Evolutionary conservation across 2,113 vertebrate species (phyloP), one percentile per base, ranked within the genome.

Genomic region (Oryzias celebensis): DNA sequence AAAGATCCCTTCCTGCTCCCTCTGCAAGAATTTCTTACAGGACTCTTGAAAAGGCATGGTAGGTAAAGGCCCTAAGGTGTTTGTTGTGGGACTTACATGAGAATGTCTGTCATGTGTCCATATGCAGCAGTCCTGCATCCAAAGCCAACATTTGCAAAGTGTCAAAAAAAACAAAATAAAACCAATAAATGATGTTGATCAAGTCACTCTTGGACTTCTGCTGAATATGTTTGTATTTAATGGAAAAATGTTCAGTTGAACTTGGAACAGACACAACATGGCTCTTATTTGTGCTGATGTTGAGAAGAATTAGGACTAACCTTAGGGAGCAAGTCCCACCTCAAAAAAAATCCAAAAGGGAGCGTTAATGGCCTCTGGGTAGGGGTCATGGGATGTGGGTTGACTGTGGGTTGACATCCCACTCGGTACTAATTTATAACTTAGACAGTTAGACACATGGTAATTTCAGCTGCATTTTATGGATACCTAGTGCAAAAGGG

Each of bases 1-100:
- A 88, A 87, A 90, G 85, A 78, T 78, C 58, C 63, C 48, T 80
- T 85, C 86, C 73, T 83, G 81, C 77, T 79, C 62, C 62, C 67
- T 76, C 62, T 22, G 75, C 82, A 78, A 77, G 78, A 78, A 81
- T 64, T 43, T 67, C 71, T 81, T 75, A 77, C 69, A 73, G 65
- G 72, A 71, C 55, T 14, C 80, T 87, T n/a, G 23, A 84, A 85
- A 88, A 84, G 58, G 83, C 62, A 52, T 31, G 41, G 62, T 45
- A 54, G 79, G 71, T 70, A 55, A 68, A 65, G 69, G 63, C 70
- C 60, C 62, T 10, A 55, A 77, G 78, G 75, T 68, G 65, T 44
- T 44, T 17, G 20, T 18, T 43, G 41, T 43, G 48, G 53, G 18
- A 64, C 12, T 8, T 43, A 31, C 31, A 15, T 23, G 18, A 45